A percentile compares a stretch with the other conserved stretches of the same genome.
phyloP scores from a whole-genome alignment of 2,113 vertebrate species.

The Typhlomys cinereus region DNA sequence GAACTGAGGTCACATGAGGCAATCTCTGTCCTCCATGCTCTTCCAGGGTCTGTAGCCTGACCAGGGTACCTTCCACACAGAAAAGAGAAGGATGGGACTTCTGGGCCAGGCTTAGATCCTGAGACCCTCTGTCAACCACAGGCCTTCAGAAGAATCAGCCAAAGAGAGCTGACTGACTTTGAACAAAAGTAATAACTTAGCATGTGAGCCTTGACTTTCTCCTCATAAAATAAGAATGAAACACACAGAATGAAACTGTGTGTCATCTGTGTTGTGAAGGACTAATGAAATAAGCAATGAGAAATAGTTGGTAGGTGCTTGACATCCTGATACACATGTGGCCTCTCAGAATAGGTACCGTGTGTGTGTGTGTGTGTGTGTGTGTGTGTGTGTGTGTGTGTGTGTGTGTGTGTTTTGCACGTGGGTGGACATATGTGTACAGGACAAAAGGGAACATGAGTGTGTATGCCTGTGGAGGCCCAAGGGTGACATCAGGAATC shows the following conservation, averaged over 20 bases:
- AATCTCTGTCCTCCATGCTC: not conserved
- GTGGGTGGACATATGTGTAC: no score
- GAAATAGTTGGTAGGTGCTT: not conserved
- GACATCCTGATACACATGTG: no score
- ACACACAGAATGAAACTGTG: not conserved
- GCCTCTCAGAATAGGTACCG: no score
- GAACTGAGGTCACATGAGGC: not conserved
- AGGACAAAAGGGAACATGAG: no score
- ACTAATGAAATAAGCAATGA: not conserved
- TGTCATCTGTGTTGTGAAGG: not conserved
- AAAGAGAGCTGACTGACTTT: not conserved
- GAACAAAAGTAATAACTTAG: not conserved
- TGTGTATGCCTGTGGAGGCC: no score
- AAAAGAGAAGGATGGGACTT: not conserved
- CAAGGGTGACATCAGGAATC: no score
- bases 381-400: no score
- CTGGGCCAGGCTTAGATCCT: not conserved
- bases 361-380: no score
- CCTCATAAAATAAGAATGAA: not conserved
- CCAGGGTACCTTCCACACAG: fast-evolving
- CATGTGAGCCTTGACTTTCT: not conserved
- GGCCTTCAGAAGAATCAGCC: not conserved
- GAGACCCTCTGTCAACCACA: not conserved
- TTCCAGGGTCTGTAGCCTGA: not conserved
- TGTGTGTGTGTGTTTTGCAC: no score